These are phyloP conservation scores for Himalopsyche japonica DNA, from an alignment of 2,888 invertebrate genomes.

Conservation along the genomic window DNA sequence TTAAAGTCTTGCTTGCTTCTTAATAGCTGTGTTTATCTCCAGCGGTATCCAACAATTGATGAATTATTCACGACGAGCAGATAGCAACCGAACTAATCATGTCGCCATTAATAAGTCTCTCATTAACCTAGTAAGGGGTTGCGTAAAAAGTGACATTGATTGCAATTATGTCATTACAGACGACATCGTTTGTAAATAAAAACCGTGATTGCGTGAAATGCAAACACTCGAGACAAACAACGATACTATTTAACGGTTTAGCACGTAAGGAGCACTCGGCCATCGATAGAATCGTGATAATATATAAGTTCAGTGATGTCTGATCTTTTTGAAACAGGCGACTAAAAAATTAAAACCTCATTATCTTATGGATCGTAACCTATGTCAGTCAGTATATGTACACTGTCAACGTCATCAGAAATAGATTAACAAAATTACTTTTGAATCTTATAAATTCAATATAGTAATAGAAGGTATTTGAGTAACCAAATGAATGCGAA, in stretches of 20 bases:
- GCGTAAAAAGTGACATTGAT: not conserved
- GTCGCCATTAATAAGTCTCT: not conserved
- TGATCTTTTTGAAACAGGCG: no score
- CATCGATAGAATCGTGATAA: not conserved
- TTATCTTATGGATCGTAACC: no score
- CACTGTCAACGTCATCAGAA: no score
- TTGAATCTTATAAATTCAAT: no score
- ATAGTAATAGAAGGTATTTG: no score
- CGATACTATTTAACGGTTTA: not conserved
- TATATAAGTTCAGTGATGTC: no score
- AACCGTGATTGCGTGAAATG: not conserved
- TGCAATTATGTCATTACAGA: not conserved
- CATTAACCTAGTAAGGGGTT: not conserved
- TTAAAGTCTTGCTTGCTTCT: no score
- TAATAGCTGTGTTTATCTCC: not conserved
- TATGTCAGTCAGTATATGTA: no score
- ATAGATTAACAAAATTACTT: no score
- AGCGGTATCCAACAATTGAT: not conserved
- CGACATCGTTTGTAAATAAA: not conserved
- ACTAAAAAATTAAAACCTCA: no score
- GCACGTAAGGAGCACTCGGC: not conserved
- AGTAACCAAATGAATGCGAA: no score
- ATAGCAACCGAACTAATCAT: not conserved
- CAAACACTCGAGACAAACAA: not conserved
- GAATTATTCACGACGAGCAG: not conserved